Conservation (phyloP, 92 coral and sea anemone genomes). For the Heteractis magnifica region DNA sequence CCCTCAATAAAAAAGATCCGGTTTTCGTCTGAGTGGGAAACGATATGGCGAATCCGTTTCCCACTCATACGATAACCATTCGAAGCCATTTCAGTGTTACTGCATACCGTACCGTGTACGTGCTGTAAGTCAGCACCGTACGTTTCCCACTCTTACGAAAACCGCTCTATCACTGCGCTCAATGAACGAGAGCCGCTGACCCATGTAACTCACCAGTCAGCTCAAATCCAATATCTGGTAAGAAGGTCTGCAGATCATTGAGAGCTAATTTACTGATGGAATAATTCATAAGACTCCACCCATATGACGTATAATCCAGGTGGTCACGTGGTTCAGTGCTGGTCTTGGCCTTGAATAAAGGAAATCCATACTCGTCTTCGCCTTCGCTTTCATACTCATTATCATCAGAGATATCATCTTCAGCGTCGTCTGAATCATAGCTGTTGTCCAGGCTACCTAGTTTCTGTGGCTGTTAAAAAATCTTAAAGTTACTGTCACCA, state of each 20-base stretch:
- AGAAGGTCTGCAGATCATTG: constrained; percentile 66
- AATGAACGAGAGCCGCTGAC: neutral
- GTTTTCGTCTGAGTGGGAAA: no score
- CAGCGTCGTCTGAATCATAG: constrained; percentile 79
- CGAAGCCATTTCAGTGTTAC: no score
- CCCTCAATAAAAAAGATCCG: no score
- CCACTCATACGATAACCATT: no score
- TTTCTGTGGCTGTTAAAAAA: constrained; percentile 47
- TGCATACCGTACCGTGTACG: no score
- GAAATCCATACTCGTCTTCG: constrained; percentile 64
- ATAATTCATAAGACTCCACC: constrained; percentile 95
- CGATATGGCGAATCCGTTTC: no score
- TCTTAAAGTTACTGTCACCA: neutral
- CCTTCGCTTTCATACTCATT: constrained; percentile 65
- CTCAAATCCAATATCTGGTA: constrained; percentile 93
- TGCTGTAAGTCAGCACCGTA: no score
- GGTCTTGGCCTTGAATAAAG: constrained; percentile 44
- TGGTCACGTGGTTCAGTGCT: constrained; percentile 80
- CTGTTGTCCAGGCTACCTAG: constrained; percentile 31
- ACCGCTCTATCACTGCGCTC: neutral
- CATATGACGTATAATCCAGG: constrained; percentile 79
- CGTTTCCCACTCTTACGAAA: no score
- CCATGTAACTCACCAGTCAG: constrained; percentile 62
- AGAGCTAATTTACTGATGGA: constrained; percentile 80
- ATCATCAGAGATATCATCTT: constrained; percentile 64